Conservation (phyloP, 1,140 invertebrate species). For the Drosophila prosaltans region DNA sequence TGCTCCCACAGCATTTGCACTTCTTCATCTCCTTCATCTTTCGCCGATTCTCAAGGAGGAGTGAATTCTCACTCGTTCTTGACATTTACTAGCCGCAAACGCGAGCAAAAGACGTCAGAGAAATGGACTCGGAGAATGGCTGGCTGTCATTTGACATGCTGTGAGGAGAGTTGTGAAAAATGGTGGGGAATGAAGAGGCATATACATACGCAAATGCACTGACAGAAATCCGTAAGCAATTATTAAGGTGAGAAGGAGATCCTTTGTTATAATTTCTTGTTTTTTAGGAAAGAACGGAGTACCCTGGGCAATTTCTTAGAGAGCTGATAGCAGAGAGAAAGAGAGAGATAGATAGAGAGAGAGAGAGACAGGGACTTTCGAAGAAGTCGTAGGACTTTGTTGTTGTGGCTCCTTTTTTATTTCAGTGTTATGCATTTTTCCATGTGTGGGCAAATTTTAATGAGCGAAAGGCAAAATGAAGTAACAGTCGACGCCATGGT, state of each 20-base stretch:
- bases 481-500: slow-evolving; percentile 17
- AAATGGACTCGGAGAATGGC: slow-evolving; percentile 13
- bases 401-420: slow-evolving; percentile 6
- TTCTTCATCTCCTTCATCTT: slow-evolving; percentile 12
- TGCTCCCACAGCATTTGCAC: background rate
- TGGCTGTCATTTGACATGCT: slow-evolving; percentile 76
- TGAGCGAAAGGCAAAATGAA: slow-evolving; percentile 63
- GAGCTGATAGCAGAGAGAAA: too few species aligned
- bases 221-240: slow-evolving; percentile 5
- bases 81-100: slow-evolving; percentile 66
- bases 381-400: too few species aligned
- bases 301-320: too few species aligned
- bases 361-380: too few species aligned
- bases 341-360: too few species aligned
- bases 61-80: slow-evolving; percentile 80
- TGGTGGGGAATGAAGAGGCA: background rate
- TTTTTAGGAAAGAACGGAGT: too few species aligned
- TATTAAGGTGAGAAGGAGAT: background rate
- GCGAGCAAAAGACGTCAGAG: background rate
- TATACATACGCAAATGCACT: slow-evolving; percentile 1
- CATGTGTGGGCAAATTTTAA: slow-evolving; percentile 76
- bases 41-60: slow-evolving; percentile 43
- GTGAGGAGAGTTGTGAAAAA: background rate
- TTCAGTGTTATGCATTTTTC: slow-evolving; percentile 54
- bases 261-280: too few species aligned